Conservation (phyloP, 2,797 vertebrate species). For the Enteromius fasciolatus region DNA sequence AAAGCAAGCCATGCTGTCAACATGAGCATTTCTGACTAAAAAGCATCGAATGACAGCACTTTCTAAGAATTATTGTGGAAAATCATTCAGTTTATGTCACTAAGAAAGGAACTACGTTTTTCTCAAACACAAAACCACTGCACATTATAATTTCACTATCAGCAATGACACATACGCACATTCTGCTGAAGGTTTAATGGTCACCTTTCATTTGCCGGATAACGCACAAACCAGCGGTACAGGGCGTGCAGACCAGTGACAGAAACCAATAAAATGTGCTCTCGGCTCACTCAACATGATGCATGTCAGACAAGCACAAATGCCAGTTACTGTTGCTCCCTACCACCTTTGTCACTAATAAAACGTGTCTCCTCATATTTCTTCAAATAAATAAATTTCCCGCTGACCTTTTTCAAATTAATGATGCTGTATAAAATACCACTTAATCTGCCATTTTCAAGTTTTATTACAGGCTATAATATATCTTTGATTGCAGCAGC, state of each 20-base stretch:
- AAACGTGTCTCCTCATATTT: slow-evolving; percentile 56
- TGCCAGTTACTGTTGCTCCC: slow-evolving; percentile 45
- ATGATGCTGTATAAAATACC: slow-evolving; percentile 66
- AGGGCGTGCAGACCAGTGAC: neutral
- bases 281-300: slow-evolving; percentile 30
- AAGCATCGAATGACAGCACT: neutral
- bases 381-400: slow-evolving; percentile 61
- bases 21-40: neutral
- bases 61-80: neutral
- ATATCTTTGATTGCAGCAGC: slow-evolving; percentile 65
- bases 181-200: slow-evolving; percentile 40
- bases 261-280: slow-evolving; percentile 27
- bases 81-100: neutral
- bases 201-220: slow-evolving; percentile 40
- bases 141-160: slow-evolving; percentile 36
- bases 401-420: slow-evolving; percentile 69
- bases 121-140: neutral
- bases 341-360: slow-evolving; percentile 55
- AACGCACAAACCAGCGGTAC: neutral
- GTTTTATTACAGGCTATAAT: slow-evolving; percentile 66
- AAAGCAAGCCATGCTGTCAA: neutral
- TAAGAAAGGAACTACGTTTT: neutral
- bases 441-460: slow-evolving; percentile 70
- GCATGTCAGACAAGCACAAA: slow-evolving; percentile 49
- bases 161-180: slow-evolving; percentile 20